A percentile compares a stretch with the other conserved stretches of the same genome.
phyloP scores from a whole-genome alignment of 2,113 vertebrate genomes.

The Gallinago media region DNA sequence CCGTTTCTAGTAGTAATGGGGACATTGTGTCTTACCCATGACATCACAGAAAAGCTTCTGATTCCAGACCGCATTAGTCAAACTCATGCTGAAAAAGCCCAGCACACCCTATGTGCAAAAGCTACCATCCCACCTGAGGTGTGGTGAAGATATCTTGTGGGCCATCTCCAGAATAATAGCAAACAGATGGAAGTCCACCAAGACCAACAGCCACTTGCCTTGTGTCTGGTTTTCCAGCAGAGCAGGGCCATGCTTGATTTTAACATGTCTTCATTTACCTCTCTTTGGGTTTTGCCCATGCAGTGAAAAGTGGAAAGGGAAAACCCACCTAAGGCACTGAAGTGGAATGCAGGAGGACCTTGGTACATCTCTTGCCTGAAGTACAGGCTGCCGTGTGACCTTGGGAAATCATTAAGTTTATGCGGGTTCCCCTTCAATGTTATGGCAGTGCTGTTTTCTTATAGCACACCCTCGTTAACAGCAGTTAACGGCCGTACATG shows the following conservation, averaged over 20 bases:
- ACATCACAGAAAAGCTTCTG: background rate
- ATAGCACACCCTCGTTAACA: background rate
- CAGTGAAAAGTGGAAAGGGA: background rate
- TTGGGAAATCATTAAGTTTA: background rate
- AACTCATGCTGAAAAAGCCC: background rate
- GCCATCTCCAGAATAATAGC: background rate
- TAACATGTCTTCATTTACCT: background rate
- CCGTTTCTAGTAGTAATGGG: background rate
- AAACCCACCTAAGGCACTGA: background rate
- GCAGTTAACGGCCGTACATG: background rate
- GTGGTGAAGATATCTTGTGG: background rate
- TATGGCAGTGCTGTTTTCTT: background rate
- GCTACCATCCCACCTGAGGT: background rate
- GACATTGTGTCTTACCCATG: background rate
- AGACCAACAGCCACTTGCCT: background rate
- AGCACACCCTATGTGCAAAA: background rate
- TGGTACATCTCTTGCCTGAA: background rate
- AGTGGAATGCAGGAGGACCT: background rate
- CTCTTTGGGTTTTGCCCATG: fast-evolving
- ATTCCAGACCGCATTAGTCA: background rate
- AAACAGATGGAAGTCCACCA: background rate
- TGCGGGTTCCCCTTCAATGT: background rate
- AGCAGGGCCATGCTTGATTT: background rate
- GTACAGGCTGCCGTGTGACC: background rate
- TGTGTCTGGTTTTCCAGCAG: background rate